Evolutionary conservation across 2,888 invertebrate species (phyloP), one percentile per base, ranked within the genome.

Genomic region (Tethea ocularis): DNA sequence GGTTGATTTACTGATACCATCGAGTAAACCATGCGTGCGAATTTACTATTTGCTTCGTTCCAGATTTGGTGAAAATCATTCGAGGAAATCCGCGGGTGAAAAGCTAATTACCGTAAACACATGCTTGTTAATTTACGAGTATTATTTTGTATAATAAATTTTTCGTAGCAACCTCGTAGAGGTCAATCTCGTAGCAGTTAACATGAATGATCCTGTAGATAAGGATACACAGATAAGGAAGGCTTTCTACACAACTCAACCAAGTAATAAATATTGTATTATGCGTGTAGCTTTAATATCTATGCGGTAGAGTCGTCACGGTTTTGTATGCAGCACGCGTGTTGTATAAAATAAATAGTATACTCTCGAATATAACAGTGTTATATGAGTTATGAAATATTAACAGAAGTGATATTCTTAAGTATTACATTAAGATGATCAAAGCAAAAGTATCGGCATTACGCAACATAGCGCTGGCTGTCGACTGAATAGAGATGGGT

Each of bases 391-490:
- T 59, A 61, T 53, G 54, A 61, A 62, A 65, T 61, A 53, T n/a
- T 17, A 23, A 17, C 22, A 26, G 38, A 64, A 62, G 38, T 73
- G 69, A 67, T 73, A 73, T 58, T 78, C 74, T 74, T 77, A 69
- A 62, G 57, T 61, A 62, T 63, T 67, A 69, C 61, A 67, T 68
- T 76, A 72, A 69, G 68, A 68, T 67, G 75, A 77, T 83, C 80
- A 83, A 83, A 80, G 76, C 72, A 74, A 78, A 76, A 61, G 66
- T 61, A 66, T 71, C 56, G 60, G 62, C 36, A 58, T 87, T 87
- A 71, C 78, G 80, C 71, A 86, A 87, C 60, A 58, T 60, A 60
- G 59, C 57, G 56, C 57, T 62, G 69, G 56, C 57, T 62, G 69
- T 64, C 66, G 67, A 70, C 67, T 63, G 77, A 78, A 80, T 80